Percentiles rank a stretch among this genome's conserved stretches.
These are phyloP conservation scores for Prostheceraeus crozeri DNA, from an alignment of 2,888 invertebrate genomes.

Conservation along the genomic window DNA sequence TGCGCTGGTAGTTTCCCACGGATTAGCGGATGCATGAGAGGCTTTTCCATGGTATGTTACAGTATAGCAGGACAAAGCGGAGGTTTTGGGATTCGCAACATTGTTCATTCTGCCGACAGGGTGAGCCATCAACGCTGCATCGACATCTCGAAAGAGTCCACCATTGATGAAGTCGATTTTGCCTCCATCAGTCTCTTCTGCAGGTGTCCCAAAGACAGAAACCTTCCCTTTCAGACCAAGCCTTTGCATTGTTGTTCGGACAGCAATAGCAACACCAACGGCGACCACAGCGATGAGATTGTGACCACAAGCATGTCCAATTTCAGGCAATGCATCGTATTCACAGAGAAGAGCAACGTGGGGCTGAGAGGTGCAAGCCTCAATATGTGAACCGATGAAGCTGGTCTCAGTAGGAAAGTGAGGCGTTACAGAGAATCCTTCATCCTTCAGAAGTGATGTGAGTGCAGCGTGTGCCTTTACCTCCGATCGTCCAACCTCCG, in stretches of 20 bases:
- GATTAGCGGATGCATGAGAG: constrained; percentile 45
- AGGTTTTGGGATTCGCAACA: too few relatives aligned
- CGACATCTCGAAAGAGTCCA: constrained; percentile 43
- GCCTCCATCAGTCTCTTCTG: constrained; percentile 45
- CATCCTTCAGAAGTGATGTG: too few relatives aligned
- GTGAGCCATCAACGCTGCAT: constrained; percentile 44
- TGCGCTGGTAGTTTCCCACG: constrained; percentile 55
- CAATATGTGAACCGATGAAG: too few relatives aligned
- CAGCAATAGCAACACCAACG: constrained; percentile 49
- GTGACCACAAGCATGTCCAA: constrained; percentile 56
- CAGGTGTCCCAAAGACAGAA: constrained; percentile 41
- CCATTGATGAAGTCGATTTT: constrained; percentile 41
- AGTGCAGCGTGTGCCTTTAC: too few relatives aligned
- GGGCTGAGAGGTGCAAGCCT: too few relatives aligned
- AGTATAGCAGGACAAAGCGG: too few relatives aligned
- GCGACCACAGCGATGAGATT: constrained; percentile 53
- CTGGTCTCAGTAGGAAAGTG: too few relatives aligned
- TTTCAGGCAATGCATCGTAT: constrained; percentile 54
- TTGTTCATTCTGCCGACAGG: too few relatives aligned
- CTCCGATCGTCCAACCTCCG: too few relatives aligned
- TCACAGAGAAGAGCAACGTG: constrained; percentile 53
- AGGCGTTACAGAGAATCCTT: too few relatives aligned
- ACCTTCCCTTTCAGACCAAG: constrained; percentile 35
- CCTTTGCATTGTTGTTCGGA: constrained; percentile 46
- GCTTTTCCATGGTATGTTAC: constrained; percentile 44